Percentiles rank a stretch among this genome's conserved stretches.
Conservation (phyloP, 2,888 invertebrate species). For the Drosophila buzzatii region DNA sequence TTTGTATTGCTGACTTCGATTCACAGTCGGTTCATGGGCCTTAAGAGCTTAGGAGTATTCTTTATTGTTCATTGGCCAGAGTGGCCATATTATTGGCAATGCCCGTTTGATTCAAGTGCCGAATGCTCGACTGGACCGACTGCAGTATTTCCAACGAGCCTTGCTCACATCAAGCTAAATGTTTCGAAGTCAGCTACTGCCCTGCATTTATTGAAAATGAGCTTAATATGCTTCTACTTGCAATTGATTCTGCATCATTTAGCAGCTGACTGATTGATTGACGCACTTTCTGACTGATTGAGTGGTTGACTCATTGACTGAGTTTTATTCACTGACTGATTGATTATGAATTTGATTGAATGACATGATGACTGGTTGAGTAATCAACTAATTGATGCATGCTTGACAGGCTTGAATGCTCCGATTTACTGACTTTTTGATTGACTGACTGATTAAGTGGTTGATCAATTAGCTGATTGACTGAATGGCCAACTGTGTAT, state of each 20-base stretch:
- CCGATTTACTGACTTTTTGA: too few species aligned
- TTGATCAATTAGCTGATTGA: not conserved
- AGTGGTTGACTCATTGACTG: not conserved
- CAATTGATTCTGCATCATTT: too few species aligned
- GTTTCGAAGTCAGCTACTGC: not conserved
- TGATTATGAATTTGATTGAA: too few species aligned
- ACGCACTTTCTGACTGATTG: not conserved
- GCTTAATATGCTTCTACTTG: not conserved
- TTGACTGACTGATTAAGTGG: too few species aligned
- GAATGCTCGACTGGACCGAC: not conserved
- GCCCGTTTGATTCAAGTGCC: slow-evolving; percentile 10
- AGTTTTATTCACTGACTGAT: too few species aligned
- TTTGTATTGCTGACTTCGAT: slow-evolving; percentile 55
- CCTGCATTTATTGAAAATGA: not conserved
- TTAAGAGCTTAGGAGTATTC: slow-evolving; percentile 46
- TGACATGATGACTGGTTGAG: too few species aligned
- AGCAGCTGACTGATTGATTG: not conserved
- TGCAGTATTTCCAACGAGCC: not conserved
- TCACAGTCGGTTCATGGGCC: slow-evolving; percentile 31
- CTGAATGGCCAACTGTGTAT: not conserved
- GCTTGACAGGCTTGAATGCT: too few species aligned
- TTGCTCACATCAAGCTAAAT: not conserved
- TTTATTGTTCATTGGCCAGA: slow-evolving; percentile 60
- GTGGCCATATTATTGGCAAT: slow-evolving; percentile 44
- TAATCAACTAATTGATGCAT: too few species aligned